Evolutionary conservation across 1,140 invertebrate species (phyloP).

Genomic region (Cotesia vestalis): DNA sequence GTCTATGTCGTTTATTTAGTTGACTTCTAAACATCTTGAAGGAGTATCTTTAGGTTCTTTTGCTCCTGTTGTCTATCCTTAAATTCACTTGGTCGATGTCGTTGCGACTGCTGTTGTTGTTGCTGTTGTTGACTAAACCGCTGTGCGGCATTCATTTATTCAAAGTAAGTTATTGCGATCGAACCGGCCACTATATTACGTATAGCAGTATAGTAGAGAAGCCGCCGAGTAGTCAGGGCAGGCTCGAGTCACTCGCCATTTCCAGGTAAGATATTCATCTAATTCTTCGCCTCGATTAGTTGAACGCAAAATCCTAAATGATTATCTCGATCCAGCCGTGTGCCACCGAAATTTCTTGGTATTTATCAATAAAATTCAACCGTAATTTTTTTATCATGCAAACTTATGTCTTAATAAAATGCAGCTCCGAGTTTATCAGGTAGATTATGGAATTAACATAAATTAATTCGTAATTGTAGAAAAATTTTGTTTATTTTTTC

Average conservation of each 20-base stretch:
- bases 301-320: neutral
- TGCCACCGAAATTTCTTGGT: neutral
- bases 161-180: constrained; percentile 55
- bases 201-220: constrained; percentile 26
- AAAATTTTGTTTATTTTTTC: too few species aligned
- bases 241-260: constrained; percentile 21
- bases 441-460: too few species aligned
- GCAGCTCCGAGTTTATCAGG: too few species aligned
- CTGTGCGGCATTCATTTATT: constrained; percentile 51
- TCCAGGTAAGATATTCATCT: constrained; percentile 33
- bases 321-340: neutral
- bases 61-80: too few species aligned
- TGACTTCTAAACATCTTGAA: too few species aligned
- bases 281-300: constrained; percentile 26
- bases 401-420: too few species aligned
- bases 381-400: too few species aligned
- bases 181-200: constrained; percentile 50
- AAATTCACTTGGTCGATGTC: too few species aligned
- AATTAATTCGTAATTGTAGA: too few species aligned
- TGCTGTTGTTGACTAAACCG: constrained; percentile 12
- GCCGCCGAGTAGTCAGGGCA: constrained; percentile 7
- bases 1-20: too few species aligned
- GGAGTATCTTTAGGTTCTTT: too few species aligned
- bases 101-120: neutral
- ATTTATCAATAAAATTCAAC: too few species aligned